Conservation (phyloP, 2,888 invertebrate genomes). For the Aromia moschata region DNA sequence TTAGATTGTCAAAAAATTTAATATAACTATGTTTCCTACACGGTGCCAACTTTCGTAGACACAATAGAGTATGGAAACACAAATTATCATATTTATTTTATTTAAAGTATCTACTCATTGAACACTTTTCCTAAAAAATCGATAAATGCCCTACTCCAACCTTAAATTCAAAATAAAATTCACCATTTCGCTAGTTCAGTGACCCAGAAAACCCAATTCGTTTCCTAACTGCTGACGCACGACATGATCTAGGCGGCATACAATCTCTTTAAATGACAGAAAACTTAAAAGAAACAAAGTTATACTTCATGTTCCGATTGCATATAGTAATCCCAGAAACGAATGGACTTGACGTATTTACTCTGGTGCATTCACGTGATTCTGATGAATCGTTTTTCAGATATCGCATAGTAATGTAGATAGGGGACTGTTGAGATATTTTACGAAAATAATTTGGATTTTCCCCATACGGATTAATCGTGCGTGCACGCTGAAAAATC, state of each 20-base stretch:
- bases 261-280: slow-evolving; percentile 10
- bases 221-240: neutral
- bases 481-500: neutral
- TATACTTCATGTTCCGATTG: slow-evolving; percentile 7
- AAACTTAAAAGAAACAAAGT: slow-evolving; percentile 17
- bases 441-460: slow-evolving; percentile 4
- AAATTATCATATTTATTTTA: too few relatives aligned
- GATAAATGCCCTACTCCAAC: too few relatives aligned
- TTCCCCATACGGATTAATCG: neutral
- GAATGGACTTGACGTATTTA: slow-evolving; percentile 7
- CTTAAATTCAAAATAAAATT: too few relatives aligned
- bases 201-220: neutral
- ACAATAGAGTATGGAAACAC: too few relatives aligned
- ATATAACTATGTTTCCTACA: too few relatives aligned
- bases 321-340: slow-evolving; percentile 10
- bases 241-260: neutral
- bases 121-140: too few relatives aligned
- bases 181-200: neutral
- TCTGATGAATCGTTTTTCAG: slow-evolving; percentile 7
- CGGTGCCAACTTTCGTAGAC: too few relatives aligned
- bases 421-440: neutral
- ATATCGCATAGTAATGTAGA: slow-evolving; percentile 1
- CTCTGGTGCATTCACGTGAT: neutral
- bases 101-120: too few relatives aligned
- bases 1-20: too few relatives aligned